phyloP scores from a whole-genome alignment of 2,113 vertebrate genomes.

The Odontesthes bonariensis region DNA sequence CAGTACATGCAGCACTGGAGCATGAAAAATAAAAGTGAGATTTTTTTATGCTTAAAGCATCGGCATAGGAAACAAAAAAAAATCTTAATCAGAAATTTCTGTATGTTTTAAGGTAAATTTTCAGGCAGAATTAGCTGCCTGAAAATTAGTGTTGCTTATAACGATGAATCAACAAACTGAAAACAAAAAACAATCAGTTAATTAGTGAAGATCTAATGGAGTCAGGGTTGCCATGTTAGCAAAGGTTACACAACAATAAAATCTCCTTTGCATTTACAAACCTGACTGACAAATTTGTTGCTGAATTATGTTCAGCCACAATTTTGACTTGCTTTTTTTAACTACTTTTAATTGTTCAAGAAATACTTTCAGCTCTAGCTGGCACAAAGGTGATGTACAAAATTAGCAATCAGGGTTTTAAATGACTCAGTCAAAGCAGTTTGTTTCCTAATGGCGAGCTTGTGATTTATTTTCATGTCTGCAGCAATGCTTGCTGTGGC shows the following conservation, averaged over 20 bases:
- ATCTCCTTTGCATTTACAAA: not conserved
- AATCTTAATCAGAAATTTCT: no score
- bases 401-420: not conserved
- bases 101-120: no score
- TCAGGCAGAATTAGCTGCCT: no score
- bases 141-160: no score
- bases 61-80: no score
- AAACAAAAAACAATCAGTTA: no score
- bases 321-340: not conserved
- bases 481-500: not conserved
- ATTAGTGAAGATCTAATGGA: not conserved
- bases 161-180: no score
- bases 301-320: no score
- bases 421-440: not conserved
- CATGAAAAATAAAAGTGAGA: not conserved
- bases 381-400: no score
- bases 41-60: not conserved
- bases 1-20: constrained; percentile 11
- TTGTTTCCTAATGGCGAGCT: not conserved
- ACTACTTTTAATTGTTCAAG: not conserved
- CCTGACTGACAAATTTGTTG: no score
- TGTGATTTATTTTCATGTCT: not conserved
- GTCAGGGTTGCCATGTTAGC: not conserved
- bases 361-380: not conserved
- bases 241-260: not conserved